phyloP scores from a whole-genome alignment of 2,113 vertebrate species.

The Lepus europaeus region DNA sequence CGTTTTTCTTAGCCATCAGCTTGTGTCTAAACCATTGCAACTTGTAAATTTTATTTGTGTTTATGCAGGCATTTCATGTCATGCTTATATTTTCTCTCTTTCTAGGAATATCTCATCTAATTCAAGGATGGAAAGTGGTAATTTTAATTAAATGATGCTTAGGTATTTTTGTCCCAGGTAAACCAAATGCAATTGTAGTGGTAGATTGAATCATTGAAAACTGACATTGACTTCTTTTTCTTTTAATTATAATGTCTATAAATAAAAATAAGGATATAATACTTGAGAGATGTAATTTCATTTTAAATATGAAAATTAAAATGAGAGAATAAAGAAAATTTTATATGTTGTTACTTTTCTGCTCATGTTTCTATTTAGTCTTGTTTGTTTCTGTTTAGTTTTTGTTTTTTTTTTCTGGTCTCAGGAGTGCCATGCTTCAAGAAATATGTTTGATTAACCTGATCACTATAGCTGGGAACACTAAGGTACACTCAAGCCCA shows the following conservation, averaged over 20 bases:
- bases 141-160: background rate
- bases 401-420: background rate
- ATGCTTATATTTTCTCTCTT: background rate
- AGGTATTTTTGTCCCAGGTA: background rate
- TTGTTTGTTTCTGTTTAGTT: background rate
- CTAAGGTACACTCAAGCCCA: background rate
- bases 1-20: background rate
- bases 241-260: background rate
- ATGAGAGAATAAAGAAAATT: background rate
- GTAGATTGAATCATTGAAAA: background rate
- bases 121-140: background rate
- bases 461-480: background rate
- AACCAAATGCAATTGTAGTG: background rate
- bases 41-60: background rate
- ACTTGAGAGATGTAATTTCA: background rate
- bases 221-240: background rate
- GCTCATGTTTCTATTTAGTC: background rate
- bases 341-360: background rate
- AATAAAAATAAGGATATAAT: background rate
- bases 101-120: background rate
- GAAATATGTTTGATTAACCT: slow-evolving; percentile 43
- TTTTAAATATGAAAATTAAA: slow-evolving; percentile 9
- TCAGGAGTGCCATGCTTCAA: background rate
- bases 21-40: background rate
- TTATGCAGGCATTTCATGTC: background rate